Evolutionary conservation across 64 coral and sea anemone species (phyloP), one percentile per base, ranked within the genome.

Genomic region (Pocillopora damicornis): DNA sequence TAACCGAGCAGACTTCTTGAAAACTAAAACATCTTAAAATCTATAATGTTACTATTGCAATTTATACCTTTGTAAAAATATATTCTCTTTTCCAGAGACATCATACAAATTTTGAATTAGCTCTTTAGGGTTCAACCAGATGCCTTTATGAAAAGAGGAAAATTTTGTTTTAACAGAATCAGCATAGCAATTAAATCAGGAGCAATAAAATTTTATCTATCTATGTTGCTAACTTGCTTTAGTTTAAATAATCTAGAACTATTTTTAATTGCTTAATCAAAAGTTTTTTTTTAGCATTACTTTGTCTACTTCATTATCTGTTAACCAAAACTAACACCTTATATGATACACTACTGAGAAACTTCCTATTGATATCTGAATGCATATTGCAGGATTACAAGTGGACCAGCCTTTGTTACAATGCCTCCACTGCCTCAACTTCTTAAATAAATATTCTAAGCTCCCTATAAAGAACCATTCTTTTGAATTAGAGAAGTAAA

Each of bases 51-150:
- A 25, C 26, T 81, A 14, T 35, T 18, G 35, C 60, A 63, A 36
- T 12, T 81, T 37, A 42, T 22, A 67, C 9, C 61, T 68, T 83
- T 83, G 80, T 83, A 67, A 83, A 83, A 83, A 83, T 83, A 83
- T 83, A 83, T 35, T 83, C 80, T 83, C 30, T 81, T 81, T 34
- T 68, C 37, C 38, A 18, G 62, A 68, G 68, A 42, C 9, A 6
- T 37, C 45, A 37, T 17, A 67, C 36, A 15, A 68, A 15, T 8
- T 60, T 65, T 15, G 34, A 81, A 81, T 81, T 63, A 81, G 35
- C 63, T 63, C 37, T 63, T 62, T 64, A 34, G 5, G 37, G 59
- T 18, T 14, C 13, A 23, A 37, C 10, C 63, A 17, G 14, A 64
- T 63, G 59, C 61, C 67, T 83, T 67, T 18, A 38, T 63, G 30